Conservation (phyloP, 2,113 vertebrate species). For the Rhinogobius similis region DNA sequence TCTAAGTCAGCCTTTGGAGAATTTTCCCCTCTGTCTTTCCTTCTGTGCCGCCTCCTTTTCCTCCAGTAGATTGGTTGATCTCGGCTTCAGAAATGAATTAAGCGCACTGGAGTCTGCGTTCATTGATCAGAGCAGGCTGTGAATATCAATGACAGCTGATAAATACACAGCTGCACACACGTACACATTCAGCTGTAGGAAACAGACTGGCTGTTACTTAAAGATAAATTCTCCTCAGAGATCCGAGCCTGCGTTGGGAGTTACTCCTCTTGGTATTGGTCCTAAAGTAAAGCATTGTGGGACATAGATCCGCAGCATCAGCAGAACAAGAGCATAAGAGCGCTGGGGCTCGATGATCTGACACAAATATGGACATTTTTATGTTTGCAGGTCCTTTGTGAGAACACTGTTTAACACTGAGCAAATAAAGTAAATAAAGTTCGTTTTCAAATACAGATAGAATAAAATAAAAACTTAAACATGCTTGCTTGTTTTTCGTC, state of each 20-base stretch:
- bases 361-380: not conserved
- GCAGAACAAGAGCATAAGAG: constrained; percentile 1
- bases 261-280: constrained; percentile 9
- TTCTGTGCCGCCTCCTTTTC: not conserved
- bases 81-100: constrained; percentile 59
- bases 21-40: not conserved
- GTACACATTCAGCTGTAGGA: constrained; percentile 27
- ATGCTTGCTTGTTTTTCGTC: no score
- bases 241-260: not conserved
- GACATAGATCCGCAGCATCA: constrained; percentile 17
- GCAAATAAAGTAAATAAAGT: not conserved
- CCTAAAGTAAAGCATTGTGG: not conserved
- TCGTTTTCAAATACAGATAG: not conserved
- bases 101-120: constrained; percentile 53
- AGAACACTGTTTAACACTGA: not conserved
- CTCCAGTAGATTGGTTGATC: constrained; percentile 14
- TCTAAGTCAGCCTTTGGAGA: not conserved
- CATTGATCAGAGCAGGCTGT: constrained; percentile 68
- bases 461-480: not conserved
- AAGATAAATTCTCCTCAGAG: constrained; percentile 21
- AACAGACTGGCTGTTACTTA: constrained; percentile 29
- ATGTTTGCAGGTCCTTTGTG: constrained; percentile 1
- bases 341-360: not conserved
- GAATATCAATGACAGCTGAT: constrained; percentile 72
- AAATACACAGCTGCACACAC: constrained; percentile 45